Evolutionary conservation across 2,888 invertebrate species (phyloP), one percentile per base, ranked within the genome.

Genomic region (Sinhomidia bicolor): DNA sequence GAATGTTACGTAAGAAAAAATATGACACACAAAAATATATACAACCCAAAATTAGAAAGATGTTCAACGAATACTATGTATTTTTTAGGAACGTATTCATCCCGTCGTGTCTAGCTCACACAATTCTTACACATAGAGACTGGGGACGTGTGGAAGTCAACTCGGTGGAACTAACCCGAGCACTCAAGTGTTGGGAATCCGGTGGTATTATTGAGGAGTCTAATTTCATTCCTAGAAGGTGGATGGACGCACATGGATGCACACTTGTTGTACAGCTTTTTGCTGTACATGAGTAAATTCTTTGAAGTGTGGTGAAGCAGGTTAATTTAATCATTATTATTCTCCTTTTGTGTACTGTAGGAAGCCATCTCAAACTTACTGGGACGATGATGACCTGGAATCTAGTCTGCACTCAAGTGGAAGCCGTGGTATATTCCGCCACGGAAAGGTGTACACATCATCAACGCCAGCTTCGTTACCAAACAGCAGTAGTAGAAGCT

Each of bases 21-120:
- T n/a, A n/a, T n/a, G n/a, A 65, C 10, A 20, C 17, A 29, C n/a
- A 14, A 32, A 17, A 32, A 23, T 32, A 32, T 94, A 6, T 20
- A 54, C 32, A 14, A 29, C 12, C 9, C 32, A 5, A 57, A 57
- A 7, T 47, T 44, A 20, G n/a, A 74, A 57, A 14, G 4, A 47
- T 26, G 20, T 71, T 44, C 9, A 51, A 65, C 62, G 10, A 14
- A 36, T 54, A 20, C 17, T 47, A 23, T 26, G 7, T 32, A 4
- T 29, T 62, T 12, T 93, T 29, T 93, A 95, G 95, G 47, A 97
- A 98, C 0, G 96, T 97, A 1, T 98, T 98, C 93, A 98, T 98
- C 0, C 98, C 98, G 1, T 97, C 98, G 4, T 99, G 98, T 93
- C 96, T 99, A 81, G 97, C 98, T 0, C 98, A 99, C 94, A 97